Evolutionary conservation across 2,797 vertebrate species (phyloP).

Genomic region (Sardinella longiceps): DNA sequence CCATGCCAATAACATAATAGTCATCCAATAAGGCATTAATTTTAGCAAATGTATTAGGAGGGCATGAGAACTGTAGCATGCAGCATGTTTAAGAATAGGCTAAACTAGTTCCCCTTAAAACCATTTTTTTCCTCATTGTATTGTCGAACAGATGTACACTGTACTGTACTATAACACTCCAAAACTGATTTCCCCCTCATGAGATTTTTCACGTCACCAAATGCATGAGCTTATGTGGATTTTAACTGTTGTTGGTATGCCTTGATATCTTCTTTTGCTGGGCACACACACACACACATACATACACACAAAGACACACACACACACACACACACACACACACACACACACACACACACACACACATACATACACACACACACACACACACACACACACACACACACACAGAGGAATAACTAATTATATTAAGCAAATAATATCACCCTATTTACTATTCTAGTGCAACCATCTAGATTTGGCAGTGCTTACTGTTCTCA

Average conservation of each 20-base stretch:
- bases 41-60: too few relatives aligned
- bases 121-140: too few relatives aligned
- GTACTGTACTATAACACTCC: too few relatives aligned
- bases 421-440: too few relatives aligned
- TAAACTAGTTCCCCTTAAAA: too few relatives aligned
- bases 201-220: background rate
- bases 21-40: too few relatives aligned
- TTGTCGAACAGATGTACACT: too few relatives aligned
- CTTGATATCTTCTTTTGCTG: background rate
- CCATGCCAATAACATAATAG: too few relatives aligned
- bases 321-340: constrained; percentile 9
- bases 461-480: background rate
- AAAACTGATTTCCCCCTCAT: too few relatives aligned
- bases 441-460: background rate
- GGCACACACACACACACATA: background rate
- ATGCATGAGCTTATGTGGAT: background rate
- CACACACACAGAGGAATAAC: background rate
- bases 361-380: constrained; percentile 12
- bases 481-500: background rate
- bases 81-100: too few relatives aligned
- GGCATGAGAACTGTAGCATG: too few relatives aligned
- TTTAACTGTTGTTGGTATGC: background rate
- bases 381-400: constrained; percentile 10
- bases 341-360: constrained; percentile 10
- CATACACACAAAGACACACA: too few relatives aligned